Evolutionary conservation across 2,888 invertebrate species (phyloP).

Genomic region (Orthonevra nobilis): DNA sequence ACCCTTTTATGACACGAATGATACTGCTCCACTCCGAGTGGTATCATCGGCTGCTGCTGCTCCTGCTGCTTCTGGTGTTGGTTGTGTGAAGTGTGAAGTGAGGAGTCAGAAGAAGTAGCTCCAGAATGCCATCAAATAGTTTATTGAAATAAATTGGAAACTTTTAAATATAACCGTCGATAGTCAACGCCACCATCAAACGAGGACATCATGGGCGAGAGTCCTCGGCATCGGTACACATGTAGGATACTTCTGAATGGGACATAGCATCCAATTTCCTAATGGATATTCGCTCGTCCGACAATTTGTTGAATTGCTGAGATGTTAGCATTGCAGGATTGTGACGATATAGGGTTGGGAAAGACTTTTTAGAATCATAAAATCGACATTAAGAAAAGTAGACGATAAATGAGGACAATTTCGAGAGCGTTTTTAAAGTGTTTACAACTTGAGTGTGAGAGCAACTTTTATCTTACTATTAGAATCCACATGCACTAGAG

Average conservation of each 20-base stretch:
- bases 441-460: background rate
- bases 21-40: too few relatives aligned
- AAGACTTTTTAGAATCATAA: conserved; percentile 21
- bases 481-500: background rate
- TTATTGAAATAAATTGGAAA: conserved; percentile 65
- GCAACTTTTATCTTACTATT: background rate
- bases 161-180: conserved; percentile 63
- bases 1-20: conserved; percentile 20
- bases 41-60: too few relatives aligned
- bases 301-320: conserved; percentile 69
- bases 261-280: conserved; percentile 65
- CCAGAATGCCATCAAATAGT: conserved; percentile 53
- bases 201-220: conserved; percentile 47
- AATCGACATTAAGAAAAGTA: conserved; percentile 18
- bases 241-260: too few relatives aligned
- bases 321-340: conserved; percentile 24
- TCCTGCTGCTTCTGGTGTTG: too few relatives aligned
- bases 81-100: too few relatives aligned
- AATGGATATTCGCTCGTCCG: conserved; percentile 66
- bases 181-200: conserved; percentile 56
- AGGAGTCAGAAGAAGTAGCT: too few relatives aligned
- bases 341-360: too few relatives aligned
- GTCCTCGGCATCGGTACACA: conserved; percentile 5
- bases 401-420: background rate
- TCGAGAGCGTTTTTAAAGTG: background rate